phyloP scores from a whole-genome alignment of 2,113 vertebrate species.

The Hemiprocne comata region DNA sequence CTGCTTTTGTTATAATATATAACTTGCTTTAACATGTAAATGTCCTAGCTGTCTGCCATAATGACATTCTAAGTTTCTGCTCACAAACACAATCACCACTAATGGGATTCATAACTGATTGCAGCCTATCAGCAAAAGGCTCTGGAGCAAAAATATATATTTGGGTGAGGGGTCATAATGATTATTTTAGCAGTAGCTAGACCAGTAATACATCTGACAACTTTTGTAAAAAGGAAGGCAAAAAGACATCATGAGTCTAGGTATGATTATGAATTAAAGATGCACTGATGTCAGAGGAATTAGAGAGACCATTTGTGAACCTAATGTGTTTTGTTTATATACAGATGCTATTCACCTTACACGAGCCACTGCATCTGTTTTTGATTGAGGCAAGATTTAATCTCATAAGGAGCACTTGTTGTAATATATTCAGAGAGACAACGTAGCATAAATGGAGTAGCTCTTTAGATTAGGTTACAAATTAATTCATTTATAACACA shows the following conservation, averaged over 20 bases:
- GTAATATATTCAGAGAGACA: not conserved
- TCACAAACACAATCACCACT: not conserved
- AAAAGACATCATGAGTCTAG: not conserved
- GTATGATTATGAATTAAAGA: not conserved
- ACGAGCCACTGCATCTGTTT: not conserved
- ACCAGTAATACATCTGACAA: not conserved
- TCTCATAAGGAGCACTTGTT: not conserved
- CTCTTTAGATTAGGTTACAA: not conserved
- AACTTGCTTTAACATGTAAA: conserved; percentile 42
- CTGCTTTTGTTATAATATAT: conserved; percentile 41
- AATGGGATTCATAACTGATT: conserved; percentile 17
- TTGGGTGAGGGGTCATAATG: not conserved
- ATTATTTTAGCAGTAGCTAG: not conserved
- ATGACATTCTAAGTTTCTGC: not conserved
- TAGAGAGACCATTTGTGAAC: not conserved
- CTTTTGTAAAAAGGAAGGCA: not conserved
- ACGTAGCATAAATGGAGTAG: not conserved
- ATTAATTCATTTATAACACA: conserved; percentile 17
- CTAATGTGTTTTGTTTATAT: not conserved
- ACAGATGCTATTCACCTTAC: not conserved
- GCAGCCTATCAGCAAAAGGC: not conserved
- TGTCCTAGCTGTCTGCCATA: not conserved
- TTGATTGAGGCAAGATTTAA: not conserved
- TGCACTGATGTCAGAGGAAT: not conserved
- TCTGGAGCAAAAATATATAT: not conserved